Conservation (phyloP, 2,888 invertebrate genomes). For the Acleris emargana region DNA sequence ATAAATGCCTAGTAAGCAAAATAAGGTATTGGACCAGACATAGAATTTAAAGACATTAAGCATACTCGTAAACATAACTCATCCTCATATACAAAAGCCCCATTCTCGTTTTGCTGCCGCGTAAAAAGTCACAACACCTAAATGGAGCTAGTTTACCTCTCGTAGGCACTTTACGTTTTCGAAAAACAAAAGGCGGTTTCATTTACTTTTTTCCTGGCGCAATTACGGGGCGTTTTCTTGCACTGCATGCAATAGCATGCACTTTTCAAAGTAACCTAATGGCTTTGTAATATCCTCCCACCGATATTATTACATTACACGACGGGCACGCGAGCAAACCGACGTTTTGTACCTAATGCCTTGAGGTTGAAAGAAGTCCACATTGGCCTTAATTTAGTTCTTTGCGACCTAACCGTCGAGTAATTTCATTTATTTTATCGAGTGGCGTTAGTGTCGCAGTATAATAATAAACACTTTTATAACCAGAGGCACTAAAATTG, state of each 20-base stretch:
- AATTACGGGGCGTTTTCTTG: slow-evolving; percentile 34
- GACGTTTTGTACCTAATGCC: slow-evolving; percentile 51
- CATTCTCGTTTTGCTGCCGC: neutral
- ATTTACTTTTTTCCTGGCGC: slow-evolving; percentile 6
- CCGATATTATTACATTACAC: slow-evolving; percentile 59
- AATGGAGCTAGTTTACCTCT: slow-evolving; percentile 31
- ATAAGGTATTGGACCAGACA: no score
- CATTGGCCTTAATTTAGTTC: slow-evolving; percentile 44
- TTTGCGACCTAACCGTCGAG: slow-evolving; percentile 39
- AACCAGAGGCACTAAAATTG: no score
- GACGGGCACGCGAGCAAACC: slow-evolving; percentile 51
- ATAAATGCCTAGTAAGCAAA: no score
- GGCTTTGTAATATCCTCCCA: slow-evolving; percentile 58
- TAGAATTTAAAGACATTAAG: no score
- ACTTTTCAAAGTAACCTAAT: slow-evolving; percentile 55
- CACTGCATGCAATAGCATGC: slow-evolving; percentile 42
- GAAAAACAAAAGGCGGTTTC: slow-evolving; percentile 29
- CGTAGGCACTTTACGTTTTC: slow-evolving; percentile 23
- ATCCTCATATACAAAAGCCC: neutral
- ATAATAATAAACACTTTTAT: neutral
- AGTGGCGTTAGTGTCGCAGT: neutral
- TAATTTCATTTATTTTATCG: neutral
- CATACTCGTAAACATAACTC: neutral
- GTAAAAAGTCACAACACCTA: slow-evolving; percentile 16
- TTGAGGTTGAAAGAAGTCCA: slow-evolving; percentile 42